Evolutionary conservation across 2,797 vertebrate species (phyloP).

Genomic region (Crax fasciolata): DNA sequence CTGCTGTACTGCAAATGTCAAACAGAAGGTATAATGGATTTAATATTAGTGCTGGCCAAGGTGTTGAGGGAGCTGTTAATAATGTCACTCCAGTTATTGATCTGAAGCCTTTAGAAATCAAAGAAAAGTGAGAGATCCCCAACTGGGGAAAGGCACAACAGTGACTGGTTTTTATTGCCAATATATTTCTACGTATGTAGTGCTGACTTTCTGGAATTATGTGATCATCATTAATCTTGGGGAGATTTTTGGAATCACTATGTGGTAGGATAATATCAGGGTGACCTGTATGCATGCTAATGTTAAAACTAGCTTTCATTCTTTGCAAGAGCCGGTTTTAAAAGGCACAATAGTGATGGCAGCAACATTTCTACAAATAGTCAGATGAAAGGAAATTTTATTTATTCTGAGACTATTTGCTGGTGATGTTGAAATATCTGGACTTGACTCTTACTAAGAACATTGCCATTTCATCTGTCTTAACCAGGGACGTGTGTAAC

Average conservation of each 20-base stretch:
- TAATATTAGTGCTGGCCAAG: constrained; percentile 86
- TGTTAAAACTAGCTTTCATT: constrained; percentile 39
- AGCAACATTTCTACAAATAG: not conserved
- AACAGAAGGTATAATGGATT: constrained; percentile 85
- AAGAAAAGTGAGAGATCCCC: constrained; percentile 84
- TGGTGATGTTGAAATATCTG: not conserved
- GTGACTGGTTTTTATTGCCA: constrained; percentile 83
- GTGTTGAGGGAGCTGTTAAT: constrained; percentile 88
- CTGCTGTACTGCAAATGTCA: constrained; percentile 85
- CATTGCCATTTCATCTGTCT: not conserved
- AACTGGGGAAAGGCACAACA: constrained; percentile 81
- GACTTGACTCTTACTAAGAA: constrained; percentile 10
- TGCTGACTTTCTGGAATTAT: constrained; percentile 80
- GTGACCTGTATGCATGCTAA: constrained; percentile 59
- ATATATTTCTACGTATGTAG: constrained; percentile 84
- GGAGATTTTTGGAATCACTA: constrained; percentile 79
- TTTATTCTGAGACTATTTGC: constrained; percentile 24
- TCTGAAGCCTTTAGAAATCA: constrained; percentile 85
- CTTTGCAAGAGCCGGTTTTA: constrained; percentile 12
- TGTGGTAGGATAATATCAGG: constrained; percentile 72
- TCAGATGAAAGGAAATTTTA: not conserved
- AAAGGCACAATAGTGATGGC: not conserved
- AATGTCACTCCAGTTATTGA: constrained; percentile 88
- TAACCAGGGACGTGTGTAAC: not conserved
- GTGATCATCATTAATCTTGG: constrained; percentile 81